These are phyloP conservation scores for Acromyrmex echinatior DNA, from an alignment of 1,140 invertebrate genomes.

Conservation along the genomic window DNA sequence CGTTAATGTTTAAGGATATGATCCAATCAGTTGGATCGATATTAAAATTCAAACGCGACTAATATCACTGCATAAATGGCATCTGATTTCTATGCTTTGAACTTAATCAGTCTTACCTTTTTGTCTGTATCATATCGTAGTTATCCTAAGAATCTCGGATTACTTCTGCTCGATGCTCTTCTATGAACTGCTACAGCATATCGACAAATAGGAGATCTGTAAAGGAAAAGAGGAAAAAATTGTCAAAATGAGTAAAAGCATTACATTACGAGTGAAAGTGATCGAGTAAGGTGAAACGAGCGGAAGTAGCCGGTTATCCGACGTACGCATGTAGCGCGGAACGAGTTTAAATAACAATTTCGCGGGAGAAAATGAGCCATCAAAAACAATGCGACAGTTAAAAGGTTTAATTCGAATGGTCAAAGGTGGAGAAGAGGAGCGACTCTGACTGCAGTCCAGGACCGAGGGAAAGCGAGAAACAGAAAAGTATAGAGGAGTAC, in stretches of 20 bases:
- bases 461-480: constrained; percentile 64
- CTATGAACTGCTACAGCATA: neutral
- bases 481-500: constrained; percentile 26
- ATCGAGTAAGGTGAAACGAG: constrained; percentile 38
- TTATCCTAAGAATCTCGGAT: neutral
- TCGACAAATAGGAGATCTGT: neutral
- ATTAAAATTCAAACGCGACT: constrained; percentile 26
- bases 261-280: constrained; percentile 44
- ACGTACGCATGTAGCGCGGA: constrained; percentile 19
- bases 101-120: neutral
- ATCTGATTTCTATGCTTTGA: neutral
- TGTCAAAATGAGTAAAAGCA: neutral
- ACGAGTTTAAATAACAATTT: constrained; percentile 82
- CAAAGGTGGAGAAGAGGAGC: constrained; percentile 71
- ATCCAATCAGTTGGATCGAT: constrained; percentile 16
- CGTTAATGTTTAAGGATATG: constrained; percentile 29
- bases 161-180: neutral
- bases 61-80: neutral
- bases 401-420: constrained; percentile 78
- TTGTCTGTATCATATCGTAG: neutral
- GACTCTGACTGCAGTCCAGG: constrained; percentile 71
- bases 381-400: constrained; percentile 80
- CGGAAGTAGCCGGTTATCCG: constrained; percentile 24
- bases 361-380: constrained; percentile 81
- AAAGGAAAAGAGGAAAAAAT: neutral